A percentile compares a stretch with the other conserved stretches of the same genome.
phyloP scores from a whole-genome alignment of 2,888 invertebrate species.

The Chrysolina oricalcia region DNA sequence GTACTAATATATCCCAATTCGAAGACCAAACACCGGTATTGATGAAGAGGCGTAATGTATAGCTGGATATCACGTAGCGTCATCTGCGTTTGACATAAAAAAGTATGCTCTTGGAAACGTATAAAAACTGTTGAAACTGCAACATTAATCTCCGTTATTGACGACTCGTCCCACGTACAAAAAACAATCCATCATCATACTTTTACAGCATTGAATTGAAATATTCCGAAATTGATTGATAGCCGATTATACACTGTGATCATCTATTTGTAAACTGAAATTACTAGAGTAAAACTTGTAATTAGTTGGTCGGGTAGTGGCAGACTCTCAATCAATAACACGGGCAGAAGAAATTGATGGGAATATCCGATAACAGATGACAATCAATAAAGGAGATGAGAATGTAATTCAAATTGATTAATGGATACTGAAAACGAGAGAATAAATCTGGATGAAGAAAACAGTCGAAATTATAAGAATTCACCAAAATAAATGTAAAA shows the following conservation, averaged over 20 bases:
- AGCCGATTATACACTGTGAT: conserved; percentile 4
- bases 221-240: conserved; percentile 25
- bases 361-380: no score
- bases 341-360: not conserved
- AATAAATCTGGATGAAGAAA: no score
- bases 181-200: conserved; percentile 13
- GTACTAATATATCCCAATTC: not conserved
- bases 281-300: not conserved
- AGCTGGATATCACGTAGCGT: conserved; percentile 6
- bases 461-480: no score
- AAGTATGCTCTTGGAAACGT: conserved; percentile 11
- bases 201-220: conserved; percentile 8
- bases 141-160: conserved; percentile 22
- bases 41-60: conserved; percentile 4
- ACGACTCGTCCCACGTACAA: not conserved
- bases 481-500: no score
- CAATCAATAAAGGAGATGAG: no score
- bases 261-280: not conserved
- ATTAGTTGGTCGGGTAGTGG: not conserved
- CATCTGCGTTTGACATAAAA: conserved; percentile 23
- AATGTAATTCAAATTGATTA: no score
- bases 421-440: no score
- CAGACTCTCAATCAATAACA: not conserved
- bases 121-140: conserved; percentile 10
- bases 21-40: conserved; percentile 3